Conservation (phyloP, 2,888 invertebrate species). For the Brassicogethes aeneus region DNA sequence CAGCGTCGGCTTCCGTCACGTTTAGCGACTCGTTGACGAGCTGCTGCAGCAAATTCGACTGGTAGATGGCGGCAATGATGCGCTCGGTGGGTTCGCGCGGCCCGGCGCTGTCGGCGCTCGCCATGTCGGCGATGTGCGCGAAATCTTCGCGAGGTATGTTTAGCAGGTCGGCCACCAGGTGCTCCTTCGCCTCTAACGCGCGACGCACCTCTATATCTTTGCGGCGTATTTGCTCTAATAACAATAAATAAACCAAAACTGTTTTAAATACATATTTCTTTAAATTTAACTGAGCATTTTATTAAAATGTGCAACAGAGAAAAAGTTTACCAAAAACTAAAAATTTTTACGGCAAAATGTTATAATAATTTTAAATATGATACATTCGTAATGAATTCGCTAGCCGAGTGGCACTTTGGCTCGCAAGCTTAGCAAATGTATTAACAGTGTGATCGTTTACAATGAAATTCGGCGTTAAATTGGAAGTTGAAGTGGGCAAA, state of each 20-base stretch:
- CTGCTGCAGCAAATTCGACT: constrained; percentile 47
- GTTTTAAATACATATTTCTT: too few species aligned
- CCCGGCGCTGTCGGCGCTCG: constrained; percentile 23
- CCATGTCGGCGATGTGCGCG: constrained; percentile 58
- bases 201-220: constrained; percentile 62
- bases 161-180: constrained; percentile 66
- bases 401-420: too few species aligned
- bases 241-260: too few species aligned
- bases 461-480: too few species aligned
- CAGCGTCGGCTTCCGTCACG: constrained; percentile 48
- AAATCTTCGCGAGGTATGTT: constrained; percentile 65
- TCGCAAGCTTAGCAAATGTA: too few species aligned
- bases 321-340: too few species aligned
- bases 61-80: constrained; percentile 60
- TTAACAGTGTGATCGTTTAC: too few species aligned
- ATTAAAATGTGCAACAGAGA: too few species aligned
- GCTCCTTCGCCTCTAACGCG: constrained; percentile 63
- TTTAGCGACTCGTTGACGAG: constrained; percentile 49
- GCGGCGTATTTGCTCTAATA: constrained; percentile 63
- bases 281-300: too few species aligned
- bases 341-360: neutral
- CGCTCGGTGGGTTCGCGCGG: constrained; percentile 55
- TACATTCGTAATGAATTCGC: too few species aligned
- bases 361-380: neutral
- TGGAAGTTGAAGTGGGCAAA: too few species aligned